Evolutionary conservation across 2,113 vertebrate genomes (phyloP).

Genomic region (Barnardius zonarius): DNA sequence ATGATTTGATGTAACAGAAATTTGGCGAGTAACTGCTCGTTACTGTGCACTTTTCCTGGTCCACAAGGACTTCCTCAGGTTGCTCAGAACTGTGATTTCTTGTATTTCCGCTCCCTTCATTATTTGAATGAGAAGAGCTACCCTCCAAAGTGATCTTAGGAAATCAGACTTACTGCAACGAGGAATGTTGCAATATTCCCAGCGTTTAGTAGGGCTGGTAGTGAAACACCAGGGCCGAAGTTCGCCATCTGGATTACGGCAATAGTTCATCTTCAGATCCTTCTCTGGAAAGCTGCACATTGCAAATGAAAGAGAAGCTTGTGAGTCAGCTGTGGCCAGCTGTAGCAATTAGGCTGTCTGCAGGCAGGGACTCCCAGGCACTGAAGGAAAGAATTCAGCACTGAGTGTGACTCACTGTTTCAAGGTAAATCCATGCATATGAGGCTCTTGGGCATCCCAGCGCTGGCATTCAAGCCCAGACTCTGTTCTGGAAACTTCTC

Average conservation of each 20-base stretch:
- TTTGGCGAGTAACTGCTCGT: not conserved
- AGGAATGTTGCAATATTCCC: conserved; percentile 88
- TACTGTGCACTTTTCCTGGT: not conserved
- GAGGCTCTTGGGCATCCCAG: conserved; percentile 87
- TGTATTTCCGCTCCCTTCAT: not conserved
- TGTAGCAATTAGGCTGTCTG: not conserved
- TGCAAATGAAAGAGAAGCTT: not conserved
- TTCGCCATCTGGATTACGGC: conserved; percentile 93
- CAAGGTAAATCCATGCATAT: conserved; percentile 84
- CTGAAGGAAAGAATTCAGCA: not conserved
- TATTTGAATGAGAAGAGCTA: not conserved
- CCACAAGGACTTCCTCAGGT: not conserved
- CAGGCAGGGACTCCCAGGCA: not conserved
- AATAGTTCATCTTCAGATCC: conserved; percentile 89
- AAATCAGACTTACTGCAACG: conserved; percentile 81
- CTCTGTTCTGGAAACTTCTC: conserved; percentile 80
- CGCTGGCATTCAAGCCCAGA: conserved; percentile 74
- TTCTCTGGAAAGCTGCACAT: conserved; percentile 84
- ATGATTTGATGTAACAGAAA: not conserved
- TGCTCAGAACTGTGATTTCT: not conserved
- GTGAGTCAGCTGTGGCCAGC: not conserved
- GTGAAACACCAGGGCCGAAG: conserved; percentile 94
- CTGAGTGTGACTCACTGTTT: conserved; percentile 74
- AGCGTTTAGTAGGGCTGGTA: conserved; percentile 78
- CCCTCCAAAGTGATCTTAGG: not conserved